Evolutionary conservation across 2,113 vertebrate species (phyloP).

Genomic region (Chaetodon trifascialis): DNA sequence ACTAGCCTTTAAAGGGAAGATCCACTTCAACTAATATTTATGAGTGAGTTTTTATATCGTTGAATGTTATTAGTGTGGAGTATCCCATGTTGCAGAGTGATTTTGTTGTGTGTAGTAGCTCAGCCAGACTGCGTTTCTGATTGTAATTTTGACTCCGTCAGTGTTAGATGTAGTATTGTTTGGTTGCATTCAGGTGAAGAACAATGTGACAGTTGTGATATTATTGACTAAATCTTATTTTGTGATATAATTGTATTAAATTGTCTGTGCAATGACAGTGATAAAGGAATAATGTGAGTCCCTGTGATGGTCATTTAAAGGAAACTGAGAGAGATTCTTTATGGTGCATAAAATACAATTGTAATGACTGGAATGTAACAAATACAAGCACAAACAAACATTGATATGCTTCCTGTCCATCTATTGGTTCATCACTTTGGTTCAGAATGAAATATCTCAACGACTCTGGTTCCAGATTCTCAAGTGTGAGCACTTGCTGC

Average conservation of each 20-base stretch:
- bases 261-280: constrained; percentile 9
- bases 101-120: background rate
- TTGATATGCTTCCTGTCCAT: background rate
- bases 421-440: background rate
- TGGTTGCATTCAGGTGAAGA: background rate
- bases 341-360: background rate
- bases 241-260: background rate
- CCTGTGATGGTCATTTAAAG: background rate
- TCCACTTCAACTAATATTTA: background rate
- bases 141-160: background rate
- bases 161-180: background rate
- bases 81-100: background rate
- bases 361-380: background rate
- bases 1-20: background rate
- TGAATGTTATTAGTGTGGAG: background rate
- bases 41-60: background rate
- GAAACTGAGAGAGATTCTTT: background rate
- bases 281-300: background rate
- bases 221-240: background rate
- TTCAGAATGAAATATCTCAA: background rate
- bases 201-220: background rate
- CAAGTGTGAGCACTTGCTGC: too few species aligned
- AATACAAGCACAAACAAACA: background rate
- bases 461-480: too few species aligned
- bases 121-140: background rate